These are phyloP conservation scores for Daboia siamensis DNA, from an alignment of 2,113 vertebrate genomes.

Conservation along the genomic window DNA sequence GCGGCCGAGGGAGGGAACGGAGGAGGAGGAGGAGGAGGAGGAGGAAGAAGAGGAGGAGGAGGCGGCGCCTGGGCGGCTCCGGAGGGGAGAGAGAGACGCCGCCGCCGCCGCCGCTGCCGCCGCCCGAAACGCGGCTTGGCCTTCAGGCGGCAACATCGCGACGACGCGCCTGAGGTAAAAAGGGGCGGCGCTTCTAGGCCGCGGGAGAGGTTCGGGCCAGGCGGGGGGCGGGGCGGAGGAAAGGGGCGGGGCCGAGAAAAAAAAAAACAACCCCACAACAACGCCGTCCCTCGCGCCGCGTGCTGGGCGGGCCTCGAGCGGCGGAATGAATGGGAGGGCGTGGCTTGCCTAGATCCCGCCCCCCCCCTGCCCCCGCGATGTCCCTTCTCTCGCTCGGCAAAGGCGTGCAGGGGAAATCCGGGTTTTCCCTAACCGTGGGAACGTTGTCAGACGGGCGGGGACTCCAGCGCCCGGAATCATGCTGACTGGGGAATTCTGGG, in stretches of 20 bases:
- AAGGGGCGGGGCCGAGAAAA: background rate
- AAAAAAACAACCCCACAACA: too few species aligned
- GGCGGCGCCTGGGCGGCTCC: constrained; percentile 62
- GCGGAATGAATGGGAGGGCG: background rate
- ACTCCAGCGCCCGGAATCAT: too few species aligned
- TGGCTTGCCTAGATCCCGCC: background rate
- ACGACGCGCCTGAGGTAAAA: background rate
- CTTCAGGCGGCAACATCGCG: constrained; percentile 37
- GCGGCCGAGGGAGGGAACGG: constrained; percentile 42
- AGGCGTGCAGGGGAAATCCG: too few species aligned
- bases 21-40: constrained; percentile 51
- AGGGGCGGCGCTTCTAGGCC: background rate
- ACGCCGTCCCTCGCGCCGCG: background rate
- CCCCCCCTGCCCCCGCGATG: too few species aligned
- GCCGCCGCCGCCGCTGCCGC: constrained; percentile 41
- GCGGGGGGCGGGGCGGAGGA: background rate
- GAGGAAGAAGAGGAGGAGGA: constrained; percentile 36
- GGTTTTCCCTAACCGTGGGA: too few species aligned
- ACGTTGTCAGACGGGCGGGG: too few species aligned
- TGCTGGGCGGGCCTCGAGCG: background rate
- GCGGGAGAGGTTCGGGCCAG: too few species aligned
- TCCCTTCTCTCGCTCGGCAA: too few species aligned
- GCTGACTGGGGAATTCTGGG: too few species aligned
- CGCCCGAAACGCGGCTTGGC: constrained; percentile 30
- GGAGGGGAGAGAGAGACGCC: constrained; percentile 55